Base-by-base conservation (phyloP, 37 sponge, comb jelly and placozoan species). In the Chondrilla cf. caribensis region DNA sequence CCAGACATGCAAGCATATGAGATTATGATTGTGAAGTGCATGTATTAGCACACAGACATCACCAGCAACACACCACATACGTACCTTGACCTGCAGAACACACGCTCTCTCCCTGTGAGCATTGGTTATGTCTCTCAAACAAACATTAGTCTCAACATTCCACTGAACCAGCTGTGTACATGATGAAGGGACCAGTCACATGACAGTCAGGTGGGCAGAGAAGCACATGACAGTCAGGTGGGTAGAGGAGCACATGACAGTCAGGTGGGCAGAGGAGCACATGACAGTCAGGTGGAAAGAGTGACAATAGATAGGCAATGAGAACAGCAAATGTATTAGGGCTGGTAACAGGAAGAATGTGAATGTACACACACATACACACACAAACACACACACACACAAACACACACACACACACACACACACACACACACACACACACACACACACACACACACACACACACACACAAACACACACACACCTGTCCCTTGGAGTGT, bases 401-500 rank as follows among this genome's bases (percentile, higher is more conserved):
- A n/a, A n/a, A n/a, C n/a, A n/a, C n/a, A n/a, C n/a, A n/a, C n/a
- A n/a, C n/a, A n/a, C n/a, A n/a, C n/a, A n/a, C n/a, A n/a, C n/a
- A n/a, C n/a, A n/a, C n/a, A n/a, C n/a, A n/a, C n/a, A n/a, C 18
- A 64, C 66, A 64, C 26, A 15, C 26, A 9, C 22, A 9, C 22
- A 8, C 22, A 22, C 26, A 8, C 66, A 22, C 26, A 22, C 66
- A 15, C 66, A 64, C 29, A 14, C 21, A 55, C 38, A 17, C 58
- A 9, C 70, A 70, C 38, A 79, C 26, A 60, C 60, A 14, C 60
- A 19, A 14, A 78, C 21, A 29, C 47, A 83, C 28, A 77, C 86
- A 60, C 68, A 94, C 95, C 89, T 89, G 86, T 38, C 95, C 95
- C 47, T 87, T 91, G 35, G 90, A 85, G 58, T 95, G 62, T 15